Base-by-base conservation (phyloP, 53 echinoderm and acorn worm genomes). In the Glandiceps talaboti region DNA sequence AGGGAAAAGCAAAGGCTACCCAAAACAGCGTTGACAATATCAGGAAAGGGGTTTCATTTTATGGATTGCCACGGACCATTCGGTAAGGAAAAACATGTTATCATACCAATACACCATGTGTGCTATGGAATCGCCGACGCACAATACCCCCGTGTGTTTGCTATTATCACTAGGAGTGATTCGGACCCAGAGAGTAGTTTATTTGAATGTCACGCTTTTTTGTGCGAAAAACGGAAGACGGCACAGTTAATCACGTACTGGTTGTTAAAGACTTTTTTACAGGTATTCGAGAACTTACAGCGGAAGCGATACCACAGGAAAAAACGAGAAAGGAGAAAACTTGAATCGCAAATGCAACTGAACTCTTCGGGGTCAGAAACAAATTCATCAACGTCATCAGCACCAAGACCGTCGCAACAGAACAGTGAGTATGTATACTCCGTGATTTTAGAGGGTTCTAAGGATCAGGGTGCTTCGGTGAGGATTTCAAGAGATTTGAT, bases 121-220 rank as follows among this genome's bases (percentile, higher is more conserved):
- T 99, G 99, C 74, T 99, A 99, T 74, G 99, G 99, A 1, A 92
- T 99, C 30, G 99, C 93, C 26, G 99, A 99, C 76, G 93, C 93
- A 73, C 89, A 91, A 79, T 84, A 93, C 30, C 99, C 99, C 0
- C 86, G 86, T 25, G 99, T 99, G 14, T 99, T 99, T 77, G 99
- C 99, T 10, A 91, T 99, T 45, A 99, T 99, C 73, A 89, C 93
- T 6, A 83, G 93, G 73, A 94, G 93, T 6, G 99, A 99, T 75
- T 93, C 93, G 28, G 93, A 91, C 33, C 86, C 99, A 20, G 91
- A 91, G 14, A 91, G 85, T 78, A 89, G 88, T 30, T 80, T 99
- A 32, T 91, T 94, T 28, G 93, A 99, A 79, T 99, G 99, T 75
- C 99, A 99, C 79, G 99, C 93, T 1, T 99, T 94, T 33, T 79